phyloP scores from a whole-genome alignment of 1,140 invertebrate species.

The Euura lappo region DNA sequence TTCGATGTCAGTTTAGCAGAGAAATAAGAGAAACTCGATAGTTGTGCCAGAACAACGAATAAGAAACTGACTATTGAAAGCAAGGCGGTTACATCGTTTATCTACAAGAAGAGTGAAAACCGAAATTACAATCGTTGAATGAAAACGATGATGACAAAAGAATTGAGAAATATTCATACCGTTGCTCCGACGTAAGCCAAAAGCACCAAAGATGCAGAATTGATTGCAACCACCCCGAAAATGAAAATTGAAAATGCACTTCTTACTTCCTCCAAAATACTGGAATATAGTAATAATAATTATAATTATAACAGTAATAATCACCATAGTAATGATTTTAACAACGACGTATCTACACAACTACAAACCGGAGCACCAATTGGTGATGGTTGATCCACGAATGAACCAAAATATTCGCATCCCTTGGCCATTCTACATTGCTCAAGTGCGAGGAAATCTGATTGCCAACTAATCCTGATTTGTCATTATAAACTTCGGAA shows the following conservation, averaged over 20 bases:
- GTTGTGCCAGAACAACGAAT: background rate
- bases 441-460: too few relatives aligned
- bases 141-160: background rate
- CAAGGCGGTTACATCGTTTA: background rate
- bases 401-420: background rate
- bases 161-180: background rate
- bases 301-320: too few relatives aligned
- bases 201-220: background rate
- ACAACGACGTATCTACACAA: background rate
- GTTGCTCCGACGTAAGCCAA: background rate
- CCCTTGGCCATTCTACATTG: background rate
- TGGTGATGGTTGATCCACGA: background rate
- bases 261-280: background rate
- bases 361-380: background rate
- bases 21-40: background rate
- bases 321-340: background rate
- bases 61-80: background rate
- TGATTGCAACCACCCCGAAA: background rate
- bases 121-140: background rate
- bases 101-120: background rate
- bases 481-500: background rate
- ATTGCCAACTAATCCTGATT: too few relatives aligned
- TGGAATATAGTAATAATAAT: background rate
- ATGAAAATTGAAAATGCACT: background rate
- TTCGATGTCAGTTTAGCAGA: background rate